Conservation (phyloP, 2,888 invertebrate species). For the Ophion ventricosus region DNA sequence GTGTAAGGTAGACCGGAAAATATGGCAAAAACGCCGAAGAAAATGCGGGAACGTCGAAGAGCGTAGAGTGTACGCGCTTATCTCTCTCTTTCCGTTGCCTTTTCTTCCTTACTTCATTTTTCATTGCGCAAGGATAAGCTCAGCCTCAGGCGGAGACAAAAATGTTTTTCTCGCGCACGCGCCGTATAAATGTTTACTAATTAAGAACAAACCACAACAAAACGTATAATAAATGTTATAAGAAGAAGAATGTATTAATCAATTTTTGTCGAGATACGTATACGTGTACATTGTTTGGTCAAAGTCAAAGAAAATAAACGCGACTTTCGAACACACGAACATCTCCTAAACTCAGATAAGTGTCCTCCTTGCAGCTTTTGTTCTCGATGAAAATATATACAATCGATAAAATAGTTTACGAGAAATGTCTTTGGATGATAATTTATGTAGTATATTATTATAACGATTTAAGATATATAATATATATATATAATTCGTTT, state of each 20-base stretch:
- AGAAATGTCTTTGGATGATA: background rate
- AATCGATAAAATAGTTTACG: background rate
- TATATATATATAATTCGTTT: background rate
- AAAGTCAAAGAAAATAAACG: background rate
- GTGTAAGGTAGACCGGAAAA: background rate
- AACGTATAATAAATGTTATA: slow-evolving; percentile 55
- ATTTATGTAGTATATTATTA: background rate
- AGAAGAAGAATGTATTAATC: slow-evolving; percentile 2
- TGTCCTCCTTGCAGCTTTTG: background rate
- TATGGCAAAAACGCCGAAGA: background rate
- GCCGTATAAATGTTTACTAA: slow-evolving; percentile 40
- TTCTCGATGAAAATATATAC: slow-evolving; percentile 18
- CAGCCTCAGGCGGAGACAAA: background rate
- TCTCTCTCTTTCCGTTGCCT: background rate
- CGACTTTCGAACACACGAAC: background rate
- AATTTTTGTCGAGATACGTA: slow-evolving; percentile 14
- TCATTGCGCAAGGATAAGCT: background rate
- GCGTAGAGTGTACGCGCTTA: background rate
- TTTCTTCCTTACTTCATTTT: background rate
- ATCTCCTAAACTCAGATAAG: background rate
- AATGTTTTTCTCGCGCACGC: background rate
- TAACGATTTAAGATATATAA: background rate
- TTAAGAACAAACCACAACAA: background rate
- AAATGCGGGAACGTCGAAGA: background rate
- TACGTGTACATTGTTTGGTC: background rate